Percentiles rank a stretch among this genome's conserved stretches.
phyloP scores from a whole-genome alignment of 2,888 invertebrate species.

The Cerastoderma edule region DNA sequence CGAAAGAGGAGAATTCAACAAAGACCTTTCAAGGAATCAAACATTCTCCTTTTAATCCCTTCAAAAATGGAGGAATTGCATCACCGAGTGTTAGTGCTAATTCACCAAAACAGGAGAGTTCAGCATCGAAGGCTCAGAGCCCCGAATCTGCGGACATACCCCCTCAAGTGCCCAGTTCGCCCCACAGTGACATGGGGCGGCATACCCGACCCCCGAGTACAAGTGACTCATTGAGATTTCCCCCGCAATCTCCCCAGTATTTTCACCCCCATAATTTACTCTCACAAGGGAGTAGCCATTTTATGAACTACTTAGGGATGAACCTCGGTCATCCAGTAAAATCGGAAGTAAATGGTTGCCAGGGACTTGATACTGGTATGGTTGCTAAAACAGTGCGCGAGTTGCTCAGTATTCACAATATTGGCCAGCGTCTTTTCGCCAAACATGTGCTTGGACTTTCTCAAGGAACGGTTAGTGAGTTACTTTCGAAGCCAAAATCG shows the following conservation, averaged over 20 bases:
- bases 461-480: conserved; percentile 99
- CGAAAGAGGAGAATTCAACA: conserved; percentile 42
- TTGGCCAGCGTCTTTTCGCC: conserved; percentile 99
- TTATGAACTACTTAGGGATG: conserved; percentile 63
- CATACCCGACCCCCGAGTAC: conserved; percentile 52
- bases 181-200: conserved; percentile 45
- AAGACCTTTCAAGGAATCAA: conserved; percentile 87
- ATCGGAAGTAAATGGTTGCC: conserved; percentile 81
- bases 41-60: conserved; percentile 39
- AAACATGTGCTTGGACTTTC: conserved; percentile 97
- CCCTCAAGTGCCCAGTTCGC: conserved; percentile 58
- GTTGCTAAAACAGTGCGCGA: conserved; percentile 96
- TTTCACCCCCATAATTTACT: conserved; percentile 56
- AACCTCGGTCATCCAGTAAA: conserved; percentile 49
- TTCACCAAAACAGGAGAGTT: conserved; percentile 50
- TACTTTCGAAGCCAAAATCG: conserved; percentile 99
- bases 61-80: conserved; percentile 44
- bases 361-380: conserved; percentile 95
- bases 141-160: conserved; percentile 55
- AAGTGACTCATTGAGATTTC: conserved; percentile 51
- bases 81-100: conserved; percentile 49
- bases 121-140: conserved; percentile 36
- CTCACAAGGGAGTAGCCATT: conserved; percentile 56
- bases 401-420: conserved; percentile 97
- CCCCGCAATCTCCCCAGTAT: conserved; percentile 63